A percentile compares a stretch with the other conserved stretches of the same genome.
phyloP scores from a whole-genome alignment of 1,140 invertebrate genomes.

The Amphibalanus amphitrite region DNA sequence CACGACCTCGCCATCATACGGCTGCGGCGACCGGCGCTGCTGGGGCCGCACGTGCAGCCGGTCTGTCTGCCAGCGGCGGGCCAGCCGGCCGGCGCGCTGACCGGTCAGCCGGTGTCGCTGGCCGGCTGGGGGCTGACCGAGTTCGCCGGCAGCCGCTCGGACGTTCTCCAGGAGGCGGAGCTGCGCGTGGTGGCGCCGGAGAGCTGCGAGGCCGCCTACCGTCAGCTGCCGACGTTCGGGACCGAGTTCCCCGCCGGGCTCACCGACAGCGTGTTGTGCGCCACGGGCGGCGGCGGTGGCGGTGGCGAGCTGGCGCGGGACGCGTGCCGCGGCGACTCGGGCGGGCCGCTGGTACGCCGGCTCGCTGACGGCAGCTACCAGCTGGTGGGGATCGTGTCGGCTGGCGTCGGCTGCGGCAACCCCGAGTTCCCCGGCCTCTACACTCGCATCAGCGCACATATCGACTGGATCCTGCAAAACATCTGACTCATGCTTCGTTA shows the following conservation, averaged over 20 bases:
- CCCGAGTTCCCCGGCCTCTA: conserved; percentile 55
- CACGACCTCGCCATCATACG: neutral
- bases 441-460: conserved; percentile 41
- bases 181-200: neutral
- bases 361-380: conserved; percentile 27
- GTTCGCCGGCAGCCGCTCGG: neutral
- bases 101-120: neutral
- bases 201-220: neutral
- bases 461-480: conserved; percentile 26
- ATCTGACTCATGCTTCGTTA: neutral
- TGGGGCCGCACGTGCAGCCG: neutral
- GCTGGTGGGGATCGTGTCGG: conserved; percentile 52
- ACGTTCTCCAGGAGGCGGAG: neutral
- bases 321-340: conserved; percentile 45
- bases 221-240: neutral
- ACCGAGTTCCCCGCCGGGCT: neutral
- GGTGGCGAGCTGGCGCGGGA: neutral
- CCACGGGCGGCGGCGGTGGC: no score
- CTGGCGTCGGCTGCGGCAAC: conserved; percentile 50
- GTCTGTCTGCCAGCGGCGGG: neutral
- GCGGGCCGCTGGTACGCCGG: conserved; percentile 54
- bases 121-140: neutral
- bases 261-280: neutral
- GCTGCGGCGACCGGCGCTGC: neutral
- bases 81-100: neutral